Evolutionary conservation across 30 jellyfish, hydroid and myxozoan genomes (phyloP).

Genomic region (Hydractinia echinata): DNA sequence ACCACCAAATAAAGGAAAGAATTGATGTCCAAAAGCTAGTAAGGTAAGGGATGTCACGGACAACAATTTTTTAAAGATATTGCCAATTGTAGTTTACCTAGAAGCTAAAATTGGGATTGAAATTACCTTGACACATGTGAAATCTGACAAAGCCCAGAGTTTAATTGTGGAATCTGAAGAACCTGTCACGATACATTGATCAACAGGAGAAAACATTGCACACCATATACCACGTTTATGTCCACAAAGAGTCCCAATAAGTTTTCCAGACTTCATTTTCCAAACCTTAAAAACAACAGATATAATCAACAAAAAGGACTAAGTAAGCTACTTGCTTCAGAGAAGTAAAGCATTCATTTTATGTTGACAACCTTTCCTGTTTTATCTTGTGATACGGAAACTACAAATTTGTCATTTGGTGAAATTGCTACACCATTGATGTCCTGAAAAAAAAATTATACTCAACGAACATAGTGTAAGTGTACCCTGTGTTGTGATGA

Average conservation of each 20-base stretch:
- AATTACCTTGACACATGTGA: conserved; percentile 76
- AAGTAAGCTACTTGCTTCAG: too few species aligned
- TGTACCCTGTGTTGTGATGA: too few species aligned
- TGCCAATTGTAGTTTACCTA: too few species aligned
- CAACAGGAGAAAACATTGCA: conserved; percentile 78
- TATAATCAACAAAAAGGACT: too few species aligned
- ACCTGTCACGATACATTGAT: conserved; percentile 74
- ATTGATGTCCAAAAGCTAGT: too few species aligned
- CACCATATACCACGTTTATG: conserved; percentile 90
- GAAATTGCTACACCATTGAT: conserved; percentile 55
- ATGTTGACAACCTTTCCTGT: conserved; percentile 52
- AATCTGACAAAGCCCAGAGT: conserved; percentile 68
- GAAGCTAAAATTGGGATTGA: too few species aligned
- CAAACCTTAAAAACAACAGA: conserved; percentile 35
- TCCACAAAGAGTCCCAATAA: conserved; percentile 65
- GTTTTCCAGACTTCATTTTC: conserved; percentile 53
- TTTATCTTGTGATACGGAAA: conserved; percentile 71
- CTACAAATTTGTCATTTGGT: conserved; percentile 68
- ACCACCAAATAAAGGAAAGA: too few species aligned
- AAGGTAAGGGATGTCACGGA: too few species aligned
- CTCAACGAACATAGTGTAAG: neutral
- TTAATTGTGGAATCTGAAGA: conserved; percentile 75
- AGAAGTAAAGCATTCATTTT: too few species aligned
- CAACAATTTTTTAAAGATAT: too few species aligned
- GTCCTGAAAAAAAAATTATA: conserved; percentile 36